A percentile compares a stretch with the other conserved stretches of the same genome.
Conservation (phyloP, 1,140 invertebrate species). For the Mycetomoellerius zeteki region DNA sequence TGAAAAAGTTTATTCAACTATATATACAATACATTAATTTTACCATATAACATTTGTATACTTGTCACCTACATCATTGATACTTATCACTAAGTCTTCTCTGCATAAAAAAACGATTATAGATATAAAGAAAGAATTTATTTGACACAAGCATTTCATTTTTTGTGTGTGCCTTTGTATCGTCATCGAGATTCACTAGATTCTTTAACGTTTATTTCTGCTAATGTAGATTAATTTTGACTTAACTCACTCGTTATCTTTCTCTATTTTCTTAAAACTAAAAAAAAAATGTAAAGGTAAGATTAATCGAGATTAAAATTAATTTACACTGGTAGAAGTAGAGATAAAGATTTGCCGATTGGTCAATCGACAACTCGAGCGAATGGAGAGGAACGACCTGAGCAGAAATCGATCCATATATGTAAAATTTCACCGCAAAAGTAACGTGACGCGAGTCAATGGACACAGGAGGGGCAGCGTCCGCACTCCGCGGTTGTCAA, state of each 20-base stretch:
- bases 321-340: too few species aligned
- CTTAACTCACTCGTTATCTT: neutral
- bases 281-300: neutral
- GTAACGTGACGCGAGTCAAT: conserved; percentile 54
- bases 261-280: neutral
- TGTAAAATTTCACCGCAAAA: conserved; percentile 17
- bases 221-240: neutral
- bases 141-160: neutral
- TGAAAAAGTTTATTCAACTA: too few species aligned
- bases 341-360: neutral
- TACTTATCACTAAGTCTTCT: too few species aligned
- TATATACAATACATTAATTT: too few species aligned
- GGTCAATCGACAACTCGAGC: neutral
- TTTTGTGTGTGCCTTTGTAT: neutral
- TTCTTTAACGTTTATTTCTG: neutral
- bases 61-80: too few species aligned
- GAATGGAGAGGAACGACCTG: neutral
- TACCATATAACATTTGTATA: too few species aligned
- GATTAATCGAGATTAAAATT: neutral
- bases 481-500: conserved; percentile 66
- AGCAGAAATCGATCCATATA: neutral
- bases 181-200: neutral
- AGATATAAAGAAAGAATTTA: neutral
- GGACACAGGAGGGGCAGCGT: conserved; percentile 31
- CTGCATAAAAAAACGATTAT: neutral